Evolutionary conservation across 2,888 invertebrate genomes (phyloP), one percentile per base, ranked within the genome.

Genomic region (Chalcis sispes): DNA sequence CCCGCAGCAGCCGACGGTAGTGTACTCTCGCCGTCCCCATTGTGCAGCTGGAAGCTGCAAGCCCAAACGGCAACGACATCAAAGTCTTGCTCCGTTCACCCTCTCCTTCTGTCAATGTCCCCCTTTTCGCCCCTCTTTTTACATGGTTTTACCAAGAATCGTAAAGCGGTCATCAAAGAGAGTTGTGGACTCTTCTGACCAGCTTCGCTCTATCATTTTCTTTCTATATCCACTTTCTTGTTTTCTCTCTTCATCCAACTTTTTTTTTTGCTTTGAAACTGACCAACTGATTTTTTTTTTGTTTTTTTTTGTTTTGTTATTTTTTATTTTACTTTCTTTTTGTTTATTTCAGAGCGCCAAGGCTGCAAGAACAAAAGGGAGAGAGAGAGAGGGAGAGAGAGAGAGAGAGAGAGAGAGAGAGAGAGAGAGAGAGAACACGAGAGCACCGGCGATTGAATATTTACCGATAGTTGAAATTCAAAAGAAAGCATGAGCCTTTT

Each of bases 21-120:
- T n/a, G n/a, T 56, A 46, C 32, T 46, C 32, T 46, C 62, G 36
- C 65, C 52, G 59, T 66, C 72, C 67, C 67, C 67, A 76, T 72
- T 67, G 56, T 71, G n/a, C n/a, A n/a, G n/a, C n/a, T n/a, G n/a
- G n/a, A n/a, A n/a, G n/a, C n/a, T 20, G 46, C 62, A 18, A 29
- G 29, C 18, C 36, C 42, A n/a, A n/a, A n/a, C n/a, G 8, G 56
- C 25, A 52, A 72, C 61, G 66, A 73, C 61, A 66, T 73, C 73
- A 66, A 73, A 73, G 59, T 66, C 59, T 5, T 48, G 20, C 40
- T 18, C 48, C 42, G 2, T 40, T 42, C 8, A 50, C 20, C 56
- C 46, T 25, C 72, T 40, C 58, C 54, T 25, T 48, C 52, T 25
- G 13, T 36, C 62, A 75, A n/a, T 27, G 25, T 23, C 18, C 4